These are phyloP conservation scores for Salvelinus fontinalis DNA, from an alignment of 2,113 vertebrate species.

Conservation along the genomic window DNA sequence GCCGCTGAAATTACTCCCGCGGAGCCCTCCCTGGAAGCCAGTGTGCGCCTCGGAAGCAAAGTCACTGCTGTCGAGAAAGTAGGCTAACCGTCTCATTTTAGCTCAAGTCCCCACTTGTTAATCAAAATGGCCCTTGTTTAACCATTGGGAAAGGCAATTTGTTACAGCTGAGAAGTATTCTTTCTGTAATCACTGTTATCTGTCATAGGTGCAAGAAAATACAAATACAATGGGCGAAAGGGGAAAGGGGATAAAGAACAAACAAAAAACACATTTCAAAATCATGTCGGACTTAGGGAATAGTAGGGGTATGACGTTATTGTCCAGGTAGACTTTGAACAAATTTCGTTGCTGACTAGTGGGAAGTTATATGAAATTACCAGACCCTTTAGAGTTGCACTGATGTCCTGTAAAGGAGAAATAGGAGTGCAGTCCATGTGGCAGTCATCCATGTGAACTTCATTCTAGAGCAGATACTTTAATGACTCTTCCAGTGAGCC, in stretches of 20 bases:
- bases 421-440: conserved; percentile 72
- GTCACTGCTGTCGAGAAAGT: conserved; percentile 63
- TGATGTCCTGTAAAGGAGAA: conserved; percentile 87
- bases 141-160: conserved; percentile 68
- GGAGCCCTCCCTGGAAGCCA: conserved; percentile 75
- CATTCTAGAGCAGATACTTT: conserved; percentile 59
- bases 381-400: conserved; percentile 38
- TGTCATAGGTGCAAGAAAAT: conserved; percentile 33
- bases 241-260: conserved; percentile 61
- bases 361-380: no score
- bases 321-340: no score
- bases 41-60: conserved; percentile 72
- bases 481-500: conserved; percentile 78
- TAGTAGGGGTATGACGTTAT: neutral
- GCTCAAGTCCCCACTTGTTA: conserved; percentile 79
- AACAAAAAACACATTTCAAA: conserved; percentile 68
- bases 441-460: neutral
- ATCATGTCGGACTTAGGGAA: conserved; percentile 35
- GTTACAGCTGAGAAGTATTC: conserved; percentile 60
- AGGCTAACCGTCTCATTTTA: conserved; percentile 91
- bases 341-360: no score
- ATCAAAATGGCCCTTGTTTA: conserved; percentile 78
- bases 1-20: conserved; percentile 94
- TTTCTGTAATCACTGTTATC: conserved; percentile 59
- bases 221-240: conserved; percentile 58